Evolutionary conservation across 2,113 vertebrate species (phyloP), one percentile per base, ranked within the genome.

Genomic region (Dissostichus mawsoni): DNA sequence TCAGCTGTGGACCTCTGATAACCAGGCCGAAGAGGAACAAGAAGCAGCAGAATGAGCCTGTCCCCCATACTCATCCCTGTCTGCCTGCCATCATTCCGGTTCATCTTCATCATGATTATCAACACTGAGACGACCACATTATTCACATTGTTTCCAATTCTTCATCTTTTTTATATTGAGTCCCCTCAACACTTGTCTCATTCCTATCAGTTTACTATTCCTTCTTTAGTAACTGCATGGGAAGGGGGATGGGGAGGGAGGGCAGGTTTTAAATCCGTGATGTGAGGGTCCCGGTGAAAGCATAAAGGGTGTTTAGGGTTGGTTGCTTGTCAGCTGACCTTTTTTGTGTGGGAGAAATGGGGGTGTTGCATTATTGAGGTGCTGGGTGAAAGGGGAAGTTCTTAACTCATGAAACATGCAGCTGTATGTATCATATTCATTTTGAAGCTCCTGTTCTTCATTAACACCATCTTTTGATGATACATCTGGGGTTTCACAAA

Each of bases 1-100:
- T 45, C 78, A 96, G 95, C 94, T 96, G 92, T 96, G 95, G 95
- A 94, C 90, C 75, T 93, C 93, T 70, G 95, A 95, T 58, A 94
- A 74, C 89, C 91, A 94, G 85, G 68, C 0, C 0, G 94, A 95
- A 17, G 86, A 80, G 13, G 93, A 94, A 67, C 92, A 95, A 41
- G 36, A 56, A 62, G 78, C 48, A 89, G 66, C 36, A 86, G 91
- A 94, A 76, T 94, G 89, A 94, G 81, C 62, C 65, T 41, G 68
- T 83, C 57, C 55, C 71, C 65, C 10, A 10, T 56, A 71, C 68
- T 79, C 82, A 48, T 79, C 68, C 86, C 81, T 41, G 81, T 89
- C 84, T 89, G 83, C 89, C 87, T 88, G 78, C 89, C 86, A 75
- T 78, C 51, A 16, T 87, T 86, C 81, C 56, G n/a, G 81, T 80